Percentiles rank a stretch among this genome's conserved stretches.
Evolutionary conservation across 2,113 vertebrate species (phyloP).

Genomic region (Grammomys surdaster): DNA sequence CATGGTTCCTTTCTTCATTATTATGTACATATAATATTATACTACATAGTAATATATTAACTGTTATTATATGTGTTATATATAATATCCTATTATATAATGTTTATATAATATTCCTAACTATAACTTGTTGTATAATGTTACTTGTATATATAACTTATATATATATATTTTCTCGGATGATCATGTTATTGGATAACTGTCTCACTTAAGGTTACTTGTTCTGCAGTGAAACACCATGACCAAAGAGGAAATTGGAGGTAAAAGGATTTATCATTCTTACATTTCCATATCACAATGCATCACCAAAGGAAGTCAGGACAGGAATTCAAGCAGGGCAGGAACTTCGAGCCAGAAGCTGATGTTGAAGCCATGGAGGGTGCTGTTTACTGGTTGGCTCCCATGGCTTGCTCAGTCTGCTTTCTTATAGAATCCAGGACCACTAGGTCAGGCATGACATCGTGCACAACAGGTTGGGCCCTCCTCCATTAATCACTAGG

Average conservation of each 20-base stretch:
- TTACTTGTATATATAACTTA: background rate
- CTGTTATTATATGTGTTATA: no score
- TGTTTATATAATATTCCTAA: background rate
- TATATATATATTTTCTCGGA: background rate
- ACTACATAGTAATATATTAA: no score
- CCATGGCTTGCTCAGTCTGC: background rate
- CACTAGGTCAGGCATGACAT: no score
- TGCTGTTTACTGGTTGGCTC: background rate
- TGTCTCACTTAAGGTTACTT: background rate
- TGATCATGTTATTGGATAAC: background rate
- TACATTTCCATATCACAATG: background rate
- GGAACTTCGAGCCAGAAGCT: background rate
- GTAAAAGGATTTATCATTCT: background rate
- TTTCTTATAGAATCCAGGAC: background rate
- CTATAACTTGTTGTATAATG: background rate
- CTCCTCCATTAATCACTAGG: no score
- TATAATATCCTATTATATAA: background rate
- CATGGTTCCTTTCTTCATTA: background rate
- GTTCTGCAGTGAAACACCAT: background rate
- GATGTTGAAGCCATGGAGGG: background rate
- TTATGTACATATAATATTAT: no score
- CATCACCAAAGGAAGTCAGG: background rate
- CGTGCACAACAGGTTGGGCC: no score
- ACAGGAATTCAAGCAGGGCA: background rate
- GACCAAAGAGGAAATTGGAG: background rate